Percentiles rank a stretch among this genome's conserved stretches.
phyloP scores from a whole-genome alignment of 2,113 vertebrate species.

The Centropus bengalensis region DNA sequence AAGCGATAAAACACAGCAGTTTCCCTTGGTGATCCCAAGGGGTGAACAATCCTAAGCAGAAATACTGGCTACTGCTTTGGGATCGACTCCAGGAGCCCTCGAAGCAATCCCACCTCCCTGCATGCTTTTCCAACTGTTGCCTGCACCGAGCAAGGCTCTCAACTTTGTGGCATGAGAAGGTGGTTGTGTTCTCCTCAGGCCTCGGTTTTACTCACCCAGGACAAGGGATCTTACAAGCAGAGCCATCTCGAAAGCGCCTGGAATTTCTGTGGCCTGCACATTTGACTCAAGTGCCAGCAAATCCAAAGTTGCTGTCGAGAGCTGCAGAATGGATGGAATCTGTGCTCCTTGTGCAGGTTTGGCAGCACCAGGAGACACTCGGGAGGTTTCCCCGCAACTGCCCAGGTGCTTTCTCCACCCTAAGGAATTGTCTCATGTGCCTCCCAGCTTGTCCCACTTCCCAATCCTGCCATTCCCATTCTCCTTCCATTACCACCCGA shows the following conservation, averaged over 20 bases:
- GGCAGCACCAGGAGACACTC: fast-evolving
- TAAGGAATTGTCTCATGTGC: fast-evolving
- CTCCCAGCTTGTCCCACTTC: background rate
- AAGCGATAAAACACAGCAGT: background rate
- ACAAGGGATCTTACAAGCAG: background rate
- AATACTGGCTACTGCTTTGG: background rate
- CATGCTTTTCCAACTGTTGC: background rate
- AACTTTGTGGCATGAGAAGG: background rate
- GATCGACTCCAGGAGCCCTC: background rate
- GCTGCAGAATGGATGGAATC: fast-evolving
- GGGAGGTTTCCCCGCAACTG: background rate
- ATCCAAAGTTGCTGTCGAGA: fast-evolving
- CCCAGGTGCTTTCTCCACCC: background rate
- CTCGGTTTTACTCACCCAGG: background rate
- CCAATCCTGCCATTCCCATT: background rate
- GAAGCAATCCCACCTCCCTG: background rate
- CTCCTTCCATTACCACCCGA: background rate
- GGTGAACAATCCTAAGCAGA: background rate
- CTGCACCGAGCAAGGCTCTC: background rate
- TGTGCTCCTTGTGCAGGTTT: fast-evolving
- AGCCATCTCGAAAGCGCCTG: background rate
- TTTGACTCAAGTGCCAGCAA: fast-evolving
- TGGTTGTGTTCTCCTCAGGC: background rate
- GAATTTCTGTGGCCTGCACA: background rate
- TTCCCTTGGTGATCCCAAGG: background rate